phyloP scores from a whole-genome alignment of 2,888 invertebrate genomes.

The Omphaloscelis lunosa region DNA sequence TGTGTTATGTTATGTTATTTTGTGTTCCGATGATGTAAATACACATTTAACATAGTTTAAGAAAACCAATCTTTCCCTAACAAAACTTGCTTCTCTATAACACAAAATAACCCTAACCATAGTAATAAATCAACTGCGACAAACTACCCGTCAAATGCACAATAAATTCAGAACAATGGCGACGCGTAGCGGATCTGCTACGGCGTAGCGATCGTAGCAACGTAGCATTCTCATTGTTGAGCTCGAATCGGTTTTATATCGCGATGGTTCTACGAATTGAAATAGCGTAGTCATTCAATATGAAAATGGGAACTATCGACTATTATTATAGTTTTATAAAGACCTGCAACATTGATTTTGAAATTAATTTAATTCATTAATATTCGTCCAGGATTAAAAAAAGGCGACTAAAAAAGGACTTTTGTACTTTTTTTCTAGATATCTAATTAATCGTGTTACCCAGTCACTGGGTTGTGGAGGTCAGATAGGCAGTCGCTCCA shows the following conservation, averaged over 20 bases:
- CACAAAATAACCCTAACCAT: conserved; percentile 1
- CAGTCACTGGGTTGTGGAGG: no score
- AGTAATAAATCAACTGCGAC: conserved; percentile 49
- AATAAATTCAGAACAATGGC: conserved; percentile 50
- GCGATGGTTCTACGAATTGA: conserved; percentile 4
- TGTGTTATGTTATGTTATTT: no score
- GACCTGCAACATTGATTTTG: not conserved
- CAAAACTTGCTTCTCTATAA: not conserved
- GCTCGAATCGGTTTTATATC: conserved; percentile 25
- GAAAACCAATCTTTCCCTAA: not conserved
- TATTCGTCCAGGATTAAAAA: no score
- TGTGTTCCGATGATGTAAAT: no score
- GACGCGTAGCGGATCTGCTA: conserved; percentile 46
- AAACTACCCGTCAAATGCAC: conserved; percentile 54
- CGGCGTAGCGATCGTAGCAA: conserved; percentile 50
- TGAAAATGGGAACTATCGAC: conserved; percentile 12
- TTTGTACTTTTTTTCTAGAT: no score
- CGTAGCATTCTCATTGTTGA: conserved; percentile 46
- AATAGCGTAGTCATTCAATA: conserved; percentile 12
- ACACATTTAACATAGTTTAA: no score
- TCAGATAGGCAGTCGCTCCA: no score
- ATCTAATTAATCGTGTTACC: no score
- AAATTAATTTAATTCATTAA: not conserved
- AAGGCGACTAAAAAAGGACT: no score
- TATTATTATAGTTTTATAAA: conserved; percentile 1